Evolutionary conservation across 1,140 invertebrate genomes (phyloP), one percentile per base, ranked within the genome.

Genomic region (Epicauta chinensis): DNA sequence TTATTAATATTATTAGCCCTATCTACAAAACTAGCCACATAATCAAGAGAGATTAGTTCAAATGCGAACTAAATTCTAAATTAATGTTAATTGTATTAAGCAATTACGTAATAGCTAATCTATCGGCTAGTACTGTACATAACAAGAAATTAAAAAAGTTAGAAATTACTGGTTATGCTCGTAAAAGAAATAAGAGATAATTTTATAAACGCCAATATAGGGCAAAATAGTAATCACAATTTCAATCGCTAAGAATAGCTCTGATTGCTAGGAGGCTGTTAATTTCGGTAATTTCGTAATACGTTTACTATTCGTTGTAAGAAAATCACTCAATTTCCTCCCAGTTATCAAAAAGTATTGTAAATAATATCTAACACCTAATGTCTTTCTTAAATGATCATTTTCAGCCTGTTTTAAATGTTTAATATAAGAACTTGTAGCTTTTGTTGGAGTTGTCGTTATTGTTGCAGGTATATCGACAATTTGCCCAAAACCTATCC

Each of bases 341-440:
- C 23, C 23, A 23, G 23, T 7, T n/a, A 23, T 23, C 23, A 7
- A 23, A 5, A 23, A 23, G 23, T 23, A 5, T 55, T 68, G 73
- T 45, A 66, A 61, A 47, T 73, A 75, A 31, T 75, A 73, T 69
- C 73, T 76, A 1, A 73, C 41, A n/a, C 76, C 76, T 51, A 76
- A 70, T 69, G 73, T 59, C 57, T 72, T 71, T 9, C 62, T 53
- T 50, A 66, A 49, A 0, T 75, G 74, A 57, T 52, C 59, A 51
- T 69, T 71, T 60, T 77, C 67, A 5, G 75, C 75, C 1, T 45
- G 52, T 36, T 63, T 43, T 23, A 78, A 51, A 37, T 62, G 51
- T 14, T 65, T 66, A 47, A 65, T 60, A 57, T 78, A 77, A 2
- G 23, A n/a, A n/a, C n/a, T n/a, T n/a, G n/a, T n/a, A n/a, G n/a